These are phyloP conservation scores for Zele albiditarsus DNA, from an alignment of 2,888 invertebrate genomes.

Conservation along the genomic window DNA sequence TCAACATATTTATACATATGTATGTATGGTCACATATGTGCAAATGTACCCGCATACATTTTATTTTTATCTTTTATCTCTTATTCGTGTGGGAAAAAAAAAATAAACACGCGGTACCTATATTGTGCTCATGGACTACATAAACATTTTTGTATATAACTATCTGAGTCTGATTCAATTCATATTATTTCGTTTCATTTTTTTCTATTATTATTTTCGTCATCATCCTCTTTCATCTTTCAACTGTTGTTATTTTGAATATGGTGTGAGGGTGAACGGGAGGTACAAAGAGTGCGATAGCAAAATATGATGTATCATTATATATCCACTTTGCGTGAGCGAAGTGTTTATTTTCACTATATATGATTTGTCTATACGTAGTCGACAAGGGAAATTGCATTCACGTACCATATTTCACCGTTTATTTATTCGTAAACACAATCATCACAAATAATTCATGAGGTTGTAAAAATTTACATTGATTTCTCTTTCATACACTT, in stretches of 20 bases:
- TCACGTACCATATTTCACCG: slow-evolving; percentile 41
- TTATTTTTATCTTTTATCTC: slow-evolving; percentile 48
- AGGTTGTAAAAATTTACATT: background rate
- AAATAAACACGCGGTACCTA: background rate
- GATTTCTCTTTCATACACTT: background rate
- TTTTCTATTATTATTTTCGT: background rate
- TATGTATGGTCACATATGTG: slow-evolving; percentile 9
- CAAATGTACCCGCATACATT: background rate
- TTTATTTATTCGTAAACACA: slow-evolving; percentile 26
- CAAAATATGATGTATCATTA: slow-evolving; percentile 30
- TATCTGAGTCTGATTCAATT: background rate
- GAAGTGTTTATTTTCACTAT: slow-evolving; percentile 57
- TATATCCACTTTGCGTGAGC: slow-evolving; percentile 61
- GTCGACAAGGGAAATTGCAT: slow-evolving; percentile 58
- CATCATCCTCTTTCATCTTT: background rate
- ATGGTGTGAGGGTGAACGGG: background rate
- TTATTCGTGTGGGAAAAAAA: slow-evolving; percentile 5
- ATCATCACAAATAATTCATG: background rate
- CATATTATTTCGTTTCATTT: background rate
- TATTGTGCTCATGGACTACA: background rate
- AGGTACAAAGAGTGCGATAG: slow-evolving; percentile 13
- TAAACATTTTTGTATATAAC: background rate
- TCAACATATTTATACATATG: slow-evolving; percentile 15
- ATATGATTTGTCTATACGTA: slow-evolving; percentile 59
- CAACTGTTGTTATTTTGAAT: no score